Percentiles rank a stretch among this genome's conserved stretches.
Conservation (phyloP, 2,113 vertebrate genomes). For the Epinephelus cyanopodus region DNA sequence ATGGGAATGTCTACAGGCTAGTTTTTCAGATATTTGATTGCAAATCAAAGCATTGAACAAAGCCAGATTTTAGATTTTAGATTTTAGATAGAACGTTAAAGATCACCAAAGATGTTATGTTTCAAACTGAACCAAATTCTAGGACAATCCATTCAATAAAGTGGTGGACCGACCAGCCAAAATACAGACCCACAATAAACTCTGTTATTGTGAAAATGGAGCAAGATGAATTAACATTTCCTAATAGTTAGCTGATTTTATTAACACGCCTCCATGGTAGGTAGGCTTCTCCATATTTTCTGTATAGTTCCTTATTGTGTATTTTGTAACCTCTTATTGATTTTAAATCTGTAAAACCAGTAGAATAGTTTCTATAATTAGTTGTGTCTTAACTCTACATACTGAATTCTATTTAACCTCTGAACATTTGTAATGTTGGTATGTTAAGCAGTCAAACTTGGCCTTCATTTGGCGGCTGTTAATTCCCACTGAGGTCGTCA, state of each 20-base stretch:
- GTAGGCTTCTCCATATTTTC: not conserved
- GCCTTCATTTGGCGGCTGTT: slow-evolving; percentile 29
- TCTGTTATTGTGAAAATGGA: not conserved
- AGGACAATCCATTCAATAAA: not conserved
- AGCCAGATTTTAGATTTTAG: too few relatives aligned
- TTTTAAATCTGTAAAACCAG: not conserved
- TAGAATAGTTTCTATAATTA: not conserved
- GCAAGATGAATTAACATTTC: not conserved
- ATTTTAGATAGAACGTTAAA: not conserved
- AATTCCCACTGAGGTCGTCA: slow-evolving; percentile 21
- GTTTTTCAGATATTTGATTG: too few relatives aligned
- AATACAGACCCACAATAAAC: not conserved
- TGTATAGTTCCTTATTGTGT: not conserved
- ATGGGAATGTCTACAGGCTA: too few relatives aligned
- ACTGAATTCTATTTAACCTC: not conserved
- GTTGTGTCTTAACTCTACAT: not conserved
- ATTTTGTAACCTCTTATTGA: not conserved
- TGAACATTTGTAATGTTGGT: not conserved
- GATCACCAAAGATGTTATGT: not conserved
- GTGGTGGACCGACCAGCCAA: not conserved
- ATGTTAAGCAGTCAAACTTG: slow-evolving; percentile 11
- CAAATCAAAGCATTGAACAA: too few relatives aligned
- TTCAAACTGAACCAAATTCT: not conserved
- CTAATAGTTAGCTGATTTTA: not conserved
- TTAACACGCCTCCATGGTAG: not conserved